Evolutionary conservation across 2,797 vertebrate species (phyloP).

Genomic region (Taeniopygia guttata): DNA sequence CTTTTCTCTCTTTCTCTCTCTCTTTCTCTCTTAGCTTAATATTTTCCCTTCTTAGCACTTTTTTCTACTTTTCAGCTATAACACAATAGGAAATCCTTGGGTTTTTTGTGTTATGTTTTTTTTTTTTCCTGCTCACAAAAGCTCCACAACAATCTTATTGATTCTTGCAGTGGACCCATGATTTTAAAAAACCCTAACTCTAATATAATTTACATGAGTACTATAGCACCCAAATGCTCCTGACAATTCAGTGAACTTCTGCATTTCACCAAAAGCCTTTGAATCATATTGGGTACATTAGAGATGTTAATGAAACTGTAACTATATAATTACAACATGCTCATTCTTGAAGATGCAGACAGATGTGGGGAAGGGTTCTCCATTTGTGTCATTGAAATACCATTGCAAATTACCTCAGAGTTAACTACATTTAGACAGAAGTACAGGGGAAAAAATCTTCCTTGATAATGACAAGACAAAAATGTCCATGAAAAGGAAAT

Average conservation of each 20-base stretch:
- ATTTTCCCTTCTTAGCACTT: background rate
- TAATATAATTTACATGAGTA: background rate
- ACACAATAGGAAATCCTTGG: background rate
- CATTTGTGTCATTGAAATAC: slow-evolving; percentile 32
- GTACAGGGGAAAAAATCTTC: background rate
- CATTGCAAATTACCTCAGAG: background rate
- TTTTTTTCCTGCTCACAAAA: background rate
- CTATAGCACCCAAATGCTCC: background rate
- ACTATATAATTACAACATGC: background rate
- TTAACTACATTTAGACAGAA: slow-evolving; percentile 33
- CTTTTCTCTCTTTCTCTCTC: no score
- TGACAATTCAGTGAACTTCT: slow-evolving; percentile 10
- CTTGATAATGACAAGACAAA: slow-evolving; percentile 39
- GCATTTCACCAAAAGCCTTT: background rate
- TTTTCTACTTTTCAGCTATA: background rate
- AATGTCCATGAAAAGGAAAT: slow-evolving; percentile 41
- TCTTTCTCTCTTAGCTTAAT: fast-evolving
- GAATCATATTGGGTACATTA: background rate
- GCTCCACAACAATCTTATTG: background rate
- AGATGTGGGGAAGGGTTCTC: slow-evolving; percentile 4
- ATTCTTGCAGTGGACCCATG: background rate
- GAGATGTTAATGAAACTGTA: slow-evolving; percentile 29
- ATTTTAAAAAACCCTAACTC: background rate
- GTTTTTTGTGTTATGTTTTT: background rate
- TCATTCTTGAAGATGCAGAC: slow-evolving; percentile 20